phyloP scores from a whole-genome alignment of 2,888 invertebrate species.

The Clitarchus hookeri region DNA sequence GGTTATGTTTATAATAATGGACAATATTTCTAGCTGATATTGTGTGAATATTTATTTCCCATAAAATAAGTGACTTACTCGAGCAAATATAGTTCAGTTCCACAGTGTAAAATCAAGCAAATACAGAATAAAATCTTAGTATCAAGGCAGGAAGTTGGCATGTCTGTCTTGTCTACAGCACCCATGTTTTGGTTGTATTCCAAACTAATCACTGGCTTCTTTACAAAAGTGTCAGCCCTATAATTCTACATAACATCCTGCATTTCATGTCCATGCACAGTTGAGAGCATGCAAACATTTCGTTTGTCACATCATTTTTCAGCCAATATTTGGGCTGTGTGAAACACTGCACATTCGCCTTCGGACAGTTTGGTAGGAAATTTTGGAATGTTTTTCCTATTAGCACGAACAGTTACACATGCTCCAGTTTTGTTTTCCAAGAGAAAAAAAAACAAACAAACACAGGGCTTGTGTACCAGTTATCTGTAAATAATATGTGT shows the following conservation, averaged over 20 bases:
- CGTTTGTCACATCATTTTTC: background rate
- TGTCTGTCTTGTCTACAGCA: background rate
- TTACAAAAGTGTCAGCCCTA: background rate
- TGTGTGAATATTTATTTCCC: no score
- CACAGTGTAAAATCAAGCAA: no score
- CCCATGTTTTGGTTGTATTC: background rate
- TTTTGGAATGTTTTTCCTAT: background rate
- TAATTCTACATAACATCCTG: background rate
- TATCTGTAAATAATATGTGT: background rate
- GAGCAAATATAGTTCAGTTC: no score
- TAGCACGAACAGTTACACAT: background rate
- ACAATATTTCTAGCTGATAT: no score
- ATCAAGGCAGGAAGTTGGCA: no score
- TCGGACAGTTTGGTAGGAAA: background rate
- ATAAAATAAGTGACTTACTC: no score
- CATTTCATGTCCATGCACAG: background rate
- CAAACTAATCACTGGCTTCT: background rate
- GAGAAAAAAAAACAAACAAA: background rate
- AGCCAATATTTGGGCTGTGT: background rate
- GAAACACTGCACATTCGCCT: background rate
- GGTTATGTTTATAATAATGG: no score
- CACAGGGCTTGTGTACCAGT: background rate
- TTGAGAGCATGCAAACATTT: background rate
- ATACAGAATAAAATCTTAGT: no score
- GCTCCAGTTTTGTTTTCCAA: slow-evolving; percentile 15